Conservation (phyloP, 2,797 vertebrate species). For the Selene dorsalis region DNA sequence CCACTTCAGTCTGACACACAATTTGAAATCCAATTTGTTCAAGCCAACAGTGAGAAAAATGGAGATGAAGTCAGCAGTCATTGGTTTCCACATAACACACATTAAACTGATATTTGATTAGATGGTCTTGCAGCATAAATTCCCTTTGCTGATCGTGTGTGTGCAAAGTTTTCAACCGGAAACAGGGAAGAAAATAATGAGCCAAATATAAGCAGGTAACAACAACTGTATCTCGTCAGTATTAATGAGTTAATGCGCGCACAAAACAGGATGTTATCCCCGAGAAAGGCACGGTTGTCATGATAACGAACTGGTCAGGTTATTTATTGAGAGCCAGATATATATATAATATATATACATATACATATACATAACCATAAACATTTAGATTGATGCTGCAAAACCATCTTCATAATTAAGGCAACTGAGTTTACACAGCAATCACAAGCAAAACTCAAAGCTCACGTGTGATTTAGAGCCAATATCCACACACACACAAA, state of each 20-base stretch:
- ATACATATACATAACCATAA: background rate
- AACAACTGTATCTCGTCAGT: background rate
- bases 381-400: slow-evolving; percentile 59
- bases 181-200: slow-evolving; percentile 9
- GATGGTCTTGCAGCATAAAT: slow-evolving; percentile 71
- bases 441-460: slow-evolving; percentile 55
- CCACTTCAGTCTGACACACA: slow-evolving; percentile 61
- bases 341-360: background rate
- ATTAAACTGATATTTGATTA: slow-evolving; percentile 16
- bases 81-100: slow-evolving; percentile 53
- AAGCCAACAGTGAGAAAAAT: slow-evolving; percentile 63
- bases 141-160: slow-evolving; percentile 71
- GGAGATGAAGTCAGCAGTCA: slow-evolving; percentile 58
- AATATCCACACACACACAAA: slow-evolving; percentile 57
- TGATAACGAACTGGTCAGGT: slow-evolving; percentile 7
- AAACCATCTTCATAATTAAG: slow-evolving; percentile 66
- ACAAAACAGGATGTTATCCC: background rate
- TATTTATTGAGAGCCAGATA: slow-evolving; percentile 28
- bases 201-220: background rate
- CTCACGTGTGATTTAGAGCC: slow-evolving; percentile 47
- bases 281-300: slow-evolving; percentile 37
- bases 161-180: slow-evolving; percentile 21
- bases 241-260: slow-evolving; percentile 5
- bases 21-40: slow-evolving; percentile 60
- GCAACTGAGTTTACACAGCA: slow-evolving; percentile 56